A percentile compares a stretch with the other conserved stretches of the same genome.
phyloP scores from a whole-genome alignment of 2,888 invertebrate species.

The Drosophila barbarae region DNA sequence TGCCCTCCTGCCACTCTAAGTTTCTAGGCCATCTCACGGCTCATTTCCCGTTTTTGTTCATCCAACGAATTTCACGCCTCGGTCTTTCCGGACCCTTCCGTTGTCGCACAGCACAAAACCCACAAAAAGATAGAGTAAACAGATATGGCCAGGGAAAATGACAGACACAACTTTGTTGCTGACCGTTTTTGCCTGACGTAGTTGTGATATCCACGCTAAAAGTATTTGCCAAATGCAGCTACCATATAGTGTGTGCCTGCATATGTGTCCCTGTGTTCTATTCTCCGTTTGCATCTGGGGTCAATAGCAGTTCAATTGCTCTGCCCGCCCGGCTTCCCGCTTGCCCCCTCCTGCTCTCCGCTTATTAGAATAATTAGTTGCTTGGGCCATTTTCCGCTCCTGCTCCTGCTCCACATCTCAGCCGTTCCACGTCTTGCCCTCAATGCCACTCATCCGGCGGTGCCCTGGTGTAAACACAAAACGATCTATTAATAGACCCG shows the following conservation, averaged over 20 bases:
- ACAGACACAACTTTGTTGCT: conserved; percentile 63
- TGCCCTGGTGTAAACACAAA: conserved; percentile 55
- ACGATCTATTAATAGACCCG: conserved; percentile 56
- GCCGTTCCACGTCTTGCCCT: conserved; percentile 28
- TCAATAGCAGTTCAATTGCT: conserved; percentile 70
- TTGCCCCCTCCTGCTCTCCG: background rate
- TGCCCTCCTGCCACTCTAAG: background rate
- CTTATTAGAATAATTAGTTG: conserved; percentile 45
- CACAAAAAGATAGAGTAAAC: conserved; percentile 7
- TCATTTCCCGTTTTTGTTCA: conserved; percentile 61
- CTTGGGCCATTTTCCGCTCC: conserved; percentile 56
- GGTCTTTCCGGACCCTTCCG: conserved; percentile 25
- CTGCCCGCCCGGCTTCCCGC: conserved; percentile 17
- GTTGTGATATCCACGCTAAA: conserved; percentile 49
- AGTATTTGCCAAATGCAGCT: conserved; percentile 34
- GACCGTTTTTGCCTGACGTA: conserved; percentile 60
- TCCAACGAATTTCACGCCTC: conserved; percentile 61
- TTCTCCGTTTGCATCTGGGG: conserved; percentile 52
- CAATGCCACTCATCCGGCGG: conserved; percentile 67
- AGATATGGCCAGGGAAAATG: conserved; percentile 21
- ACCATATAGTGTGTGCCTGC: conserved; percentile 25
- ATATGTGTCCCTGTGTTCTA: conserved; percentile 6
- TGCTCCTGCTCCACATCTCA: conserved; percentile 24
- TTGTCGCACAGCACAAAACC: background rate
- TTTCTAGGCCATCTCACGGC: conserved; percentile 44